These are phyloP conservation scores for Tetragonula clypearis DNA, from an alignment of 1,140 invertebrate genomes.

Conservation along the genomic window DNA sequence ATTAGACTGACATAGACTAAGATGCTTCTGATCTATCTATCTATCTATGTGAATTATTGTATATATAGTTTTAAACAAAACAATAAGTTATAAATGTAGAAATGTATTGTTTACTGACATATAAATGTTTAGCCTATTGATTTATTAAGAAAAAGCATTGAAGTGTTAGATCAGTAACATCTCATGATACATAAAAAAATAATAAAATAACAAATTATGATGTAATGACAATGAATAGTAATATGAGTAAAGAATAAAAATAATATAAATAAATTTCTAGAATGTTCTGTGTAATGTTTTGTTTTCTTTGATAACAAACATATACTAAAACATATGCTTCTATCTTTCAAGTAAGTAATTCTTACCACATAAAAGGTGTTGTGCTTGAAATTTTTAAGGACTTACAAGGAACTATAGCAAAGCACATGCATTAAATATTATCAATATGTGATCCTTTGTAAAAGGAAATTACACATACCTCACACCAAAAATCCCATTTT, in stretches of 20 bases:
- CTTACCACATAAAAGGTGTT: conserved; percentile 62
- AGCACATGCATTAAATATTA: conserved; percentile 72
- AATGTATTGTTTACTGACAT: background rate
- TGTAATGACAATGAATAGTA: background rate
- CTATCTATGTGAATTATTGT: background rate
- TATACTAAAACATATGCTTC: conserved; percentile 5
- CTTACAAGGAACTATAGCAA: conserved; percentile 40
- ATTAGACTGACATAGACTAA: conserved; percentile 51
- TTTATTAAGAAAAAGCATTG: background rate
- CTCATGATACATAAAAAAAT: conserved; percentile 17
- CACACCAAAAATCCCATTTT: conserved; percentile 96
- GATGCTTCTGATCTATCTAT: conserved; percentile 46
- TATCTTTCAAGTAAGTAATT: conserved; percentile 31
- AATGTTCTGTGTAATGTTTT: background rate
- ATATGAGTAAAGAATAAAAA: background rate
- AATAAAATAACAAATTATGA: conserved; percentile 11
- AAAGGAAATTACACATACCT: conserved; percentile 85
- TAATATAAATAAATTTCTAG: background rate
- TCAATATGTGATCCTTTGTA: conserved; percentile 30
- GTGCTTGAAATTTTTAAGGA: conserved; percentile 41
- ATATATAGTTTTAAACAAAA: background rate
- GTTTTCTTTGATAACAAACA: background rate
- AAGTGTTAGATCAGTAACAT: conserved; percentile 54
- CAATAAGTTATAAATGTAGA: background rate
- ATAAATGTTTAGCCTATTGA: background rate